Evolutionary conservation across 1,140 invertebrate genomes (phyloP), one percentile per base, ranked within the genome.

Genomic region (Zophobas morio): DNA sequence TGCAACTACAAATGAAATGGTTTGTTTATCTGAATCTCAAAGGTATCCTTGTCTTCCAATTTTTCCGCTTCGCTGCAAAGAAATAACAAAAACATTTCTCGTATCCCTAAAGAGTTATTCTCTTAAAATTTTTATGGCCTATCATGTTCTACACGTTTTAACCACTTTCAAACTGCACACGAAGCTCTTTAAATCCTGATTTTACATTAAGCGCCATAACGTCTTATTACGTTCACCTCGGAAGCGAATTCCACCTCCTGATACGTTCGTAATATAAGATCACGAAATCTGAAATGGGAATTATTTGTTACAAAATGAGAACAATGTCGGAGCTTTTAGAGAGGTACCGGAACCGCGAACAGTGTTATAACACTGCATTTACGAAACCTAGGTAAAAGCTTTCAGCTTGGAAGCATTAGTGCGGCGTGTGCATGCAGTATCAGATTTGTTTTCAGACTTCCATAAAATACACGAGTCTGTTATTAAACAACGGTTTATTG

Each of bases 281-380:
- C 60, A 42, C 54, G 40, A 40, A 63, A 66, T 66, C 39, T 42
- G 39, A 66, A 66, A 66, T 46, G 3, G 39, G 39, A 66, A 66
- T 66, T 46, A 66, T 66, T 66, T 66, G 60, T 42, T 66, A 66
- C 37, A 66, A 42, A 66, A 66, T 66, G 60, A 42, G 20, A 66
- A 66, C 60, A 66, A 66, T 66, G 60, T 66, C 8, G 34, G 54
- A 66, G 60, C 60, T 66, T 66, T 66, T 66, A 66, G 39, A 66
- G 60, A 66, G 60, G 60, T 33, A 66, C 60, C 42, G 42, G 60
- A 66, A 66, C 39, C 60, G 60, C 60, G 39, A 66, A 66, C 33
- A 42, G 36, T 66, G 39, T 32, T 40, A 66, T 66, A 66, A 66
- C 60, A 66, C 42, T 42, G 60, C 39, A 66, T 66, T 42, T 66